Base-by-base conservation (phyloP, 1,140 invertebrate species). In the Brachionus calyciflorus region DNA sequence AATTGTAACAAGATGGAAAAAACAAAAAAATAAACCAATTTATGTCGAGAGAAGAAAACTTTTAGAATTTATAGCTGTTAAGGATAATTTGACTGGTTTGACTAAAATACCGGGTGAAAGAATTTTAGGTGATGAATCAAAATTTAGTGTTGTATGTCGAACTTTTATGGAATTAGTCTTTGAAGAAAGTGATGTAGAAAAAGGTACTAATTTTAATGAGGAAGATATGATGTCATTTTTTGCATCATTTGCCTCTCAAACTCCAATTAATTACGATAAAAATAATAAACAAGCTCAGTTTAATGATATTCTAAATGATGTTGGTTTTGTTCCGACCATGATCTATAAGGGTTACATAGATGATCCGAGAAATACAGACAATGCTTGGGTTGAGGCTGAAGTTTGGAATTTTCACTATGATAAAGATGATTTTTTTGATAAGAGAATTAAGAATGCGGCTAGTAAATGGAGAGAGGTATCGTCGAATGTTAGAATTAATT, bases 201-300 rank as follows among this genome's bases (percentile, higher is more conserved):
- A 46, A 28, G 33, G 73, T 46, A 37, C 37, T 10, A 55, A 55
- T 30, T 57, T 76, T 30, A 19, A 41, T 28, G 73, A 76, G 33
- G 49, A 49, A 26, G 73, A 76, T 21, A 76, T 76, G 73, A 76
- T 60, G 28, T 28, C 69, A 26, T 73, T 73, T 41, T 73, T 73
- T 73, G 69, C 69, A 12, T 51, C 69, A 85, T 96, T 96, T 80
- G 87, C 90, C 80, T 93, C 96, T 85, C 94, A 96, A 87, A 91
- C 92, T 1, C 84, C 60, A 90, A 92, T 81, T 87, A 85, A 24
- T 81, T 90, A 24, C 83, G 87, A 79, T 87, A 87, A 79, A 70
- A 77, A 86, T 79, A 85, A 85, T 57, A 85, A 78, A 57, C 17
- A 30, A 12, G 33, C 12, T 24, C 26, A n/a, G 19, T 17, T 68